Conservation (phyloP, 2,888 invertebrate species). For the Agelastica alni region DNA sequence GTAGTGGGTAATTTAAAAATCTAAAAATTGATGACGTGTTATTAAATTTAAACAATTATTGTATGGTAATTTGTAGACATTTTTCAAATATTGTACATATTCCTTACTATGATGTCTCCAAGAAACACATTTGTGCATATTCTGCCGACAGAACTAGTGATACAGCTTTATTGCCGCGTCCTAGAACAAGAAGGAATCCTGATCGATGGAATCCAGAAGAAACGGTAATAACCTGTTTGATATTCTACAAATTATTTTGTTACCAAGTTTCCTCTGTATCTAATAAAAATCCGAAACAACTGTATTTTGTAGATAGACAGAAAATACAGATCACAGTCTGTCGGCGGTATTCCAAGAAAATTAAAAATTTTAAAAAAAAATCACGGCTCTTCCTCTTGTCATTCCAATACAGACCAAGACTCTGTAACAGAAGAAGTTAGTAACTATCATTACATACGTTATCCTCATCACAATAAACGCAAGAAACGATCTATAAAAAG, state of each 20-base stretch:
- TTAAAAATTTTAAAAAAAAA: neutral
- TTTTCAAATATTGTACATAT: constrained; percentile 13
- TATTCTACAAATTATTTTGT: no score
- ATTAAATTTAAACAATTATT: neutral
- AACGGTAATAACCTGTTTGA: constrained; percentile 15
- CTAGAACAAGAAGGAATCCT: constrained; percentile 30
- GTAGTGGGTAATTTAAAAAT: no score
- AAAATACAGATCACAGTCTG: constrained; percentile 21
- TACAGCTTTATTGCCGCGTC: constrained; percentile 20
- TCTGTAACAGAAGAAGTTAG: neutral
- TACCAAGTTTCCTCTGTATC: no score
- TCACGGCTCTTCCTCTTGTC: neutral
- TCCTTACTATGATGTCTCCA: constrained; percentile 15
- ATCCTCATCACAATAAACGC: neutral
- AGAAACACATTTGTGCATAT: constrained; percentile 30
- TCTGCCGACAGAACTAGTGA: constrained; percentile 25
- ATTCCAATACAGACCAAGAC: neutral
- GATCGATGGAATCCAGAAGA: constrained; percentile 17
- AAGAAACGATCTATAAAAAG: neutral
- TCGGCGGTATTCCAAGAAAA: constrained; percentile 5
- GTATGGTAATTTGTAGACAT: constrained; percentile 18
- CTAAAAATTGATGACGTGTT: no score
- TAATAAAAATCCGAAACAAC: no score
- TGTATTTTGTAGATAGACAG: constrained; percentile 21
- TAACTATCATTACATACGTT: neutral